Evolutionary conservation across 2,888 invertebrate genomes (phyloP), one percentile per base, ranked within the genome.

Genomic region (Ichneumoninae sp.): DNA sequence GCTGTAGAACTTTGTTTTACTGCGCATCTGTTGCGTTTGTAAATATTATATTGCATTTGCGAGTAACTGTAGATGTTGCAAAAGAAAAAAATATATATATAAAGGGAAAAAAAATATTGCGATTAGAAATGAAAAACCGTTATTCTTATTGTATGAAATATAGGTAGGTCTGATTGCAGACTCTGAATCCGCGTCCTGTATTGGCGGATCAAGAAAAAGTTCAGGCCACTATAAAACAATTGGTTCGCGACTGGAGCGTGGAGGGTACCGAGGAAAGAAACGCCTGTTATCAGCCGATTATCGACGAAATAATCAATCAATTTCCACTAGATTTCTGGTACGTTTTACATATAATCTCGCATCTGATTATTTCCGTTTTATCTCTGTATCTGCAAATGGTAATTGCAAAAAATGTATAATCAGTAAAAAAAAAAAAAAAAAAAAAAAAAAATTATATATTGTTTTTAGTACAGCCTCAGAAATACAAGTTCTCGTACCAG

Each of bases 191-290:
- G 73, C 90, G 93, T 68, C 93, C 93, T 84, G 91, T 93, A 81
- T 88, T 93, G 91, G 93, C 93, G 71, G 93, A 94, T 89, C 95
- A 96, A 92, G 96, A 97, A 89, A 97, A 99, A 95, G 98, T 99
- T 50, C 98, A 98, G 93, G 97, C 98, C 22, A 98, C 98, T 2
- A 94, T 99, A 88, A 98, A 99, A 93, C 99, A 99, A 93, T 96
- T 99, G 90, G 98, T 98, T n/a, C 95, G 99, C 0, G 99, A 99
- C 92, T 99, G 99, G 99, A 98, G 98, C 90, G 94, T 95, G 0
- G 96, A 97, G 86, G 99, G 99, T 0, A 96, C 95, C 0, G 94
- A 95, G 3, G 99, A 99, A 94, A 94, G 99, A 40, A 95, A 96
- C 54, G 96, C 97, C 77, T 98, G 98, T 90, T 99, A 99, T 93